Evolutionary conservation across 2,113 vertebrate species (phyloP), one percentile per base, ranked within the genome.

Genomic region (Hydrochoerus hydrochaeris): DNA sequence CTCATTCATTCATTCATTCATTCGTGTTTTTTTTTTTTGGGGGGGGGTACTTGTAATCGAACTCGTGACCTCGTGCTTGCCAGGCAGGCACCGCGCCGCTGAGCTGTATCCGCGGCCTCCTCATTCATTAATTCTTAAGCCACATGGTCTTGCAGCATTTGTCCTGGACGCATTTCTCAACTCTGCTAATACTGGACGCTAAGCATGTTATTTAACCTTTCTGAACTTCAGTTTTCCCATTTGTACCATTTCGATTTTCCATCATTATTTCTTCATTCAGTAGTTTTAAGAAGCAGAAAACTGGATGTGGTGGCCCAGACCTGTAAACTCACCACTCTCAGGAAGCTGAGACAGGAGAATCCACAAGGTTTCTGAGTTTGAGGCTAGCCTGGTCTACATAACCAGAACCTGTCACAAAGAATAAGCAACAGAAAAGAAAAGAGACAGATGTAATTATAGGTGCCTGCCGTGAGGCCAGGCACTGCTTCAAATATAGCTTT

Each of bases 161-260:
- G 69, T 17, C 19, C 35, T 0, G 63, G 67, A 52, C 38, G 69
- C 24, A 0, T 44, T 49, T 60, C 81, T 38, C 54, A 9, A 3
- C 13, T n/a, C 75, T 44, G 0, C 38, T 30, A 2, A 13, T 14
- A 46, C 24, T 86, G 17, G 1, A 0, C 2, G 24, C 54, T 13
- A 65, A 30, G 11, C 17, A 0, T 8, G 77, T 17, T 24, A 0
- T 35, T 83, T n/a, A 5, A 57, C 52, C 14, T 22, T 17, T 12
- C 38, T 2, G 52, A 54, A 38, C 69, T 62, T 89, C 63, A 1
- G n/a, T 77, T 87, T 94, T n/a, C 54, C 12, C 24, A 0, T 71
- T 81, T 65, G 44, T 52, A 9, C 71, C 7, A 2, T 65, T 69
- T 71, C 54, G 0, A 1, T n/a, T 60, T 69, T 77, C 22, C 4